Conservation (phyloP, 2,113 vertebrate genomes). For the Tauraco erythrolophus region DNA sequence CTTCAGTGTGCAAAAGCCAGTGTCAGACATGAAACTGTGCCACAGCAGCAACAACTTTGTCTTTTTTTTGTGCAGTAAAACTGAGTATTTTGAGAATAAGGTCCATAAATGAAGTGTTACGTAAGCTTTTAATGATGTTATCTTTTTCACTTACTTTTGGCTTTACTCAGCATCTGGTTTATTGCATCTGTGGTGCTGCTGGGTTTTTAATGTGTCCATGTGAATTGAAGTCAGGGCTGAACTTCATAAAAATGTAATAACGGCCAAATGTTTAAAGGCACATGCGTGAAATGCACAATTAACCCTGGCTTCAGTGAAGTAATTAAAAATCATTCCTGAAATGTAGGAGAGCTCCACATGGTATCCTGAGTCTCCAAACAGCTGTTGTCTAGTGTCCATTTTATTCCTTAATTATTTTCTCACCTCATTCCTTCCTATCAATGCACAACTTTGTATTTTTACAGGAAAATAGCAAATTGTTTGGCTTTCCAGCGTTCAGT, state of each 20-base stretch:
- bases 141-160: not conserved
- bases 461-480: not conserved
- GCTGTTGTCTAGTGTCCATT: not conserved
- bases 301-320: not conserved
- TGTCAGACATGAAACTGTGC: not conserved
- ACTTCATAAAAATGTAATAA: conserved; percentile 3
- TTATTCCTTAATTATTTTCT: not conserved
- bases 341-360: not conserved
- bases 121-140: not conserved
- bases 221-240: conserved; percentile 40
- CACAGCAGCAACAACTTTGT: not conserved
- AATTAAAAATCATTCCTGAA: not conserved
- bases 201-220: not conserved
- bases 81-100: not conserved
- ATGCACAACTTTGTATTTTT: fast-evolving
- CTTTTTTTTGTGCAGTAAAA: not conserved
- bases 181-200: not conserved
- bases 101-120: not conserved
- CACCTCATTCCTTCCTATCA: not conserved
- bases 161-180: conserved; percentile 12
- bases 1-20: not conserved
- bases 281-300: not conserved
- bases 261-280: not conserved
- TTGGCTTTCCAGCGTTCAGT: not conserved
- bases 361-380: not conserved